Base-by-base conservation (phyloP, 2,797 vertebrate species). In the Myotis findleyi region DNA sequence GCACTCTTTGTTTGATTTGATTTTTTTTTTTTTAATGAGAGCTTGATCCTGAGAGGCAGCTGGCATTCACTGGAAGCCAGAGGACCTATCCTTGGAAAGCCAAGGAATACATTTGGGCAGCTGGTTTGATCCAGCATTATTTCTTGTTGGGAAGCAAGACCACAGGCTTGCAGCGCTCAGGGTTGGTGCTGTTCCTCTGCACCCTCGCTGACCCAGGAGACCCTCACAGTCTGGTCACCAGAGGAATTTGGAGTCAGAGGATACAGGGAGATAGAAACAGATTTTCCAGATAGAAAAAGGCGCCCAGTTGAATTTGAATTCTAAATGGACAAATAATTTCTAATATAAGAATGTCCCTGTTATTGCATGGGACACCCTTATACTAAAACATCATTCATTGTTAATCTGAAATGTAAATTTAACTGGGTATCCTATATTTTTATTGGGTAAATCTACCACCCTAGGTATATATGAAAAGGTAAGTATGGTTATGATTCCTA, bases 31-130 rank as follows among this genome's bases (percentile, higher is more conserved):
- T 73, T 68, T 13, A n/a, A 91, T 55, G 86, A 95, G 57, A 84
- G 95, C 83, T 94, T 96, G 95, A 96, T 97, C 95, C 87, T 91
- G 89, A 97, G 93, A 97, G 93, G 93, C 95, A 97, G 96, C 96
- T 97, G 97, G 95, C 84, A 96, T 87, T 97, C 36, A 73, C 41
- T 95, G 72, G 89, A 89, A 95, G 95, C 87, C 33, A 36, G 87
- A 91, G 91, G 81, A 96, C 89, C 64, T 89, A 96, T 95, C 93
- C 72, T 97, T 91, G 86, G 68, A 95, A 97, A 92, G 81, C 66
- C 92, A 73, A 88, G 93, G 51, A 94, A 95, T 90, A 94, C 55
- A 93, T 76, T 55, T 73, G 64, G 95, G 94, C 95, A 95, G 94
- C 91, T 94, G 94, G 91, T 71, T 93, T 96, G 73, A 82, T 38